These are phyloP conservation scores for Fopius arisanus DNA, from an alignment of 1,140 invertebrate species.

Conservation along the genomic window DNA sequence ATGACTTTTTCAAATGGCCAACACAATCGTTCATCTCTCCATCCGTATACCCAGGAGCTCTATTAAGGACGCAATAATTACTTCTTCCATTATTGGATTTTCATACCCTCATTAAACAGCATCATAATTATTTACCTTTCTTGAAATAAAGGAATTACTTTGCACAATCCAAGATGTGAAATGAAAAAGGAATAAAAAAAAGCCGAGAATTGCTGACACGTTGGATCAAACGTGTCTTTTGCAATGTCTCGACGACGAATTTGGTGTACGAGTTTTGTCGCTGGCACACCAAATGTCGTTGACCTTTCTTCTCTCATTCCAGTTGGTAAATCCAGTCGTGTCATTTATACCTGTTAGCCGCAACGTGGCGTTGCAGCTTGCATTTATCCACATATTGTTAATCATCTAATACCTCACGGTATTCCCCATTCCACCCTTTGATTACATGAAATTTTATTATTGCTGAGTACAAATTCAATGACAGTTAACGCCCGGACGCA, in stretches of 20 bases:
- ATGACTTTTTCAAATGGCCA: constrained; percentile 6
- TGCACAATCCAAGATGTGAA: neutral
- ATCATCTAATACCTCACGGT: neutral
- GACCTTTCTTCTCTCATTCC: constrained; percentile 18
- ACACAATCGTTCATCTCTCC: neutral
- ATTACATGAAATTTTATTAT: neutral
- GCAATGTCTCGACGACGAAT: constrained; percentile 4
- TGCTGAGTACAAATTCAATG: neutral
- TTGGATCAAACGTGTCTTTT: neutral
- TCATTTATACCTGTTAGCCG: constrained; percentile 17
- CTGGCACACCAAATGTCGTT: constrained; percentile 11
- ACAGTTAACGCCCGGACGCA: neutral
- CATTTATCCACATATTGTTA: neutral
- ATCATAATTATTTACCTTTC: neutral
- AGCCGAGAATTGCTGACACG: neutral
- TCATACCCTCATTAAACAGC: neutral
- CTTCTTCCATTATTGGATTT: constrained; percentile 4
- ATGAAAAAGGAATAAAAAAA: neutral
- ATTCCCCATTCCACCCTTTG: neutral
- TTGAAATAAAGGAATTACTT: constrained; percentile 5
- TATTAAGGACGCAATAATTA: constrained; percentile 1
- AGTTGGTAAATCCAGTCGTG: constrained; percentile 10
- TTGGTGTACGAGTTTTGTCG: constrained; percentile 15
- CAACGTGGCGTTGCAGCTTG: neutral
- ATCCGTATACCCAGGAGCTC: neutral